phyloP scores from a whole-genome alignment of 1,140 invertebrate genomes.

The Eurosta solidaginis region DNA sequence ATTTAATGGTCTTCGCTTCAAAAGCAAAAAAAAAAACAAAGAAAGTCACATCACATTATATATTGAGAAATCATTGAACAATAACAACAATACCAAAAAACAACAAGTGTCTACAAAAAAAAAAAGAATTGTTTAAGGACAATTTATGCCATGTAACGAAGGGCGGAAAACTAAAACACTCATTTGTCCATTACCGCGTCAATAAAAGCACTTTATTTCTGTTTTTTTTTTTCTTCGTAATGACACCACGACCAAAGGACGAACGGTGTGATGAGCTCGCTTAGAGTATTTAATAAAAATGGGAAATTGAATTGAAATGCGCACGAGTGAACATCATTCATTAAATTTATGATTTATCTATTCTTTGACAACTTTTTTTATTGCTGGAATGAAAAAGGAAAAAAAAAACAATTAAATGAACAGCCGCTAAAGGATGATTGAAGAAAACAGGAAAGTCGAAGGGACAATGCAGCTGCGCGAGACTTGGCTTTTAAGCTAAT shows the following conservation, averaged over 20 bases:
- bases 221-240: too few species aligned
- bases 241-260: too few species aligned
- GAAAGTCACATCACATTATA: neutral
- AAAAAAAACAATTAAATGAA: neutral
- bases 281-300: conserved; percentile 4
- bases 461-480: neutral
- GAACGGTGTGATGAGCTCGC: neutral
- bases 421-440: neutral
- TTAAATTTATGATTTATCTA: neutral
- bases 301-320: conserved; percentile 1
- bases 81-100: too few species aligned
- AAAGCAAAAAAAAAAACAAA: neutral
- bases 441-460: neutral
- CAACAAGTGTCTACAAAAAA: neutral
- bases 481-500: neutral
- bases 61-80: neutral
- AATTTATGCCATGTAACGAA: neutral
- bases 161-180: neutral
- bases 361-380: neutral
- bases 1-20: too few species aligned
- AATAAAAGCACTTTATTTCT: too few species aligned
- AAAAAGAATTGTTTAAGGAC: too few species aligned
- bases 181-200: neutral
- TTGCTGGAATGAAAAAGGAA: neutral
- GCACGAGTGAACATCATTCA: conserved; percentile 10